phyloP scores from a whole-genome alignment of 2,888 invertebrate genomes.

The Plagodis dolabraria region DNA sequence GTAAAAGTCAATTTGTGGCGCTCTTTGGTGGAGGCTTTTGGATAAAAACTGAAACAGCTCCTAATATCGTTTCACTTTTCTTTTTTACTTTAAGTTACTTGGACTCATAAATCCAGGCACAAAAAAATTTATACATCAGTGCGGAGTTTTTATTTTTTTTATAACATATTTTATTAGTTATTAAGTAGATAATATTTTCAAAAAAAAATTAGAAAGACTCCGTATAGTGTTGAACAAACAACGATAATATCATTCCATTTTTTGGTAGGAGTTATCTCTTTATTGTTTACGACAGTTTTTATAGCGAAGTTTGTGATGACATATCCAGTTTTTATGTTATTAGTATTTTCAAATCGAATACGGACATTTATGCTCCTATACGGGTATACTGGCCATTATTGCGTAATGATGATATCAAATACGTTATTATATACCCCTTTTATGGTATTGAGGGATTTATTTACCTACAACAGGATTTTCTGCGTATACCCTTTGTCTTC shows the following conservation, averaged over 20 bases:
- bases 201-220: neutral
- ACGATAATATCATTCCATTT: conserved; percentile 13
- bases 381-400: conserved; percentile 39
- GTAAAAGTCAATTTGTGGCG: too few species aligned
- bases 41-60: too few species aligned
- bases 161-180: too few species aligned
- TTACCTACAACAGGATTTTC: conserved; percentile 13
- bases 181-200: too few species aligned
- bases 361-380: conserved; percentile 40
- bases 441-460: conserved; percentile 36
- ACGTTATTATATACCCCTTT: conserved; percentile 36
- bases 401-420: conserved; percentile 38
- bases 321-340: conserved; percentile 44
- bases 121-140: too few species aligned
- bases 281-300: conserved; percentile 44
- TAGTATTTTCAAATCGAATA: conserved; percentile 46
- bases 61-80: too few species aligned
- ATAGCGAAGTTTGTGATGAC: conserved; percentile 41
- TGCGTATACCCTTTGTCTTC: too few species aligned
- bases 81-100: too few species aligned
- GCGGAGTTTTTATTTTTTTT: too few species aligned
- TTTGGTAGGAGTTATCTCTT: conserved; percentile 27
- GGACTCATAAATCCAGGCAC: too few species aligned
- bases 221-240: conserved; percentile 13
- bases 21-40: too few species aligned